A percentile compares a stretch with the other conserved stretches of the same genome.
These are phyloP conservation scores for Synergus itoensis DNA, from an alignment of 2,888 invertebrate species.

Conservation along the genomic window DNA sequence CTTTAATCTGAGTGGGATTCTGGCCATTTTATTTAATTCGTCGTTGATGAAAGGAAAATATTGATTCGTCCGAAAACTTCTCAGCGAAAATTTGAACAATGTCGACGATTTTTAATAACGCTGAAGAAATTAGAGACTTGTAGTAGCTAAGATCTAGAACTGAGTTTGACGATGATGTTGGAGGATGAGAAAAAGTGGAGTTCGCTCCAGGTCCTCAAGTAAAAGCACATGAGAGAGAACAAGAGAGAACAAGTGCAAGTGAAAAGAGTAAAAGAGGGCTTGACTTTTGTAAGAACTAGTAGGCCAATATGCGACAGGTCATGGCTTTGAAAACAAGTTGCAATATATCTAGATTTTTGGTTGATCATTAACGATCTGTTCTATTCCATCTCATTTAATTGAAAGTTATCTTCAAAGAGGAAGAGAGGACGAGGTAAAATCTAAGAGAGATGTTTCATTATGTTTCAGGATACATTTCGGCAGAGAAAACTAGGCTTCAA, in stretches of 20 bases:
- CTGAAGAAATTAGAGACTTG: constrained; percentile 16
- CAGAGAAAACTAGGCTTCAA: neutral
- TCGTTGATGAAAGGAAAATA: constrained; percentile 7
- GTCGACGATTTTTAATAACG: neutral
- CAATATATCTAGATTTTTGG: constrained; percentile 26
- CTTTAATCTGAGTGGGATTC: neutral
- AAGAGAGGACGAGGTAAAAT: neutral
- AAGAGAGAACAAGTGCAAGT: constrained; percentile 35
- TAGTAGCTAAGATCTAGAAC: constrained; percentile 13
- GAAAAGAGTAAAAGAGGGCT: constrained; percentile 51
- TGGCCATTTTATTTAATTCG: neutral
- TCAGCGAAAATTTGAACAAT: neutral
- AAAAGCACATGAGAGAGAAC: constrained; percentile 42
- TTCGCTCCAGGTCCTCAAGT: constrained; percentile 41
- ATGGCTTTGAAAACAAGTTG: constrained; percentile 33
- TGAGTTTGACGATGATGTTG: constrained; percentile 13
- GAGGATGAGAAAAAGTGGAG: constrained; percentile 14
- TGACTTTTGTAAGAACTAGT: constrained; percentile 45
- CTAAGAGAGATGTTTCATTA: neutral
- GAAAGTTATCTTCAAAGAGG: constrained; percentile 14
- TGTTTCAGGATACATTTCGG: constrained; percentile 2
- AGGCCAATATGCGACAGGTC: constrained; percentile 51
- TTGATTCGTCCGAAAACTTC: neutral
- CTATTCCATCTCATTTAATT: constrained; percentile 18
- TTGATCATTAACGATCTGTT: constrained; percentile 47